Percentiles rank a stretch among this genome's conserved stretches.
phyloP scores from a whole-genome alignment of 2,888 invertebrate genomes.

The Xanthia icteritia region DNA sequence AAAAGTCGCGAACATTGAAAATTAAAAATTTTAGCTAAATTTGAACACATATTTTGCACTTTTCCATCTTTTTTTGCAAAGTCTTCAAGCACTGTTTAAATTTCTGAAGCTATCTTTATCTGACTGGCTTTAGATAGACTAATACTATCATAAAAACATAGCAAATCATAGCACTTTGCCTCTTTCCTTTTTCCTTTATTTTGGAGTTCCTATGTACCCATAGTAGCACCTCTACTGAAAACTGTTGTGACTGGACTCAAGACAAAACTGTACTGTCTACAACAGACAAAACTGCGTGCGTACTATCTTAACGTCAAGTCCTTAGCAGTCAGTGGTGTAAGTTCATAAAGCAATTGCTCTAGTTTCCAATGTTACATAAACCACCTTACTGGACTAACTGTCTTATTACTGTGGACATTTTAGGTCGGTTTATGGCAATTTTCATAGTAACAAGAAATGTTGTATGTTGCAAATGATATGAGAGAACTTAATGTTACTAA shows the following conservation, averaged over 20 bases:
- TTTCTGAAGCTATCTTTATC: not conserved
- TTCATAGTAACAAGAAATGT: conserved; percentile 10
- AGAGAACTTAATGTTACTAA: not conserved
- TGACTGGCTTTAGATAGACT: not conserved
- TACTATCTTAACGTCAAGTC: conserved; percentile 12
- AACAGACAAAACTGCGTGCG: no score
- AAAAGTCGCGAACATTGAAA: not conserved
- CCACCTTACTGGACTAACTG: conserved; percentile 77
- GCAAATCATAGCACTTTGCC: not conserved
- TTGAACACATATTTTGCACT: not conserved
- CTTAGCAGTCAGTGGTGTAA: conserved; percentile 60
- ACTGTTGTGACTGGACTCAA: not conserved
- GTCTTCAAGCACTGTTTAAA: not conserved
- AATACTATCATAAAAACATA: not conserved
- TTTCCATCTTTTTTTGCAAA: not conserved
- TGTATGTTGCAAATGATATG: conserved; percentile 1
- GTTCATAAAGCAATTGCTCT: conserved; percentile 77
- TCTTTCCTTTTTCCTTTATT: not conserved
- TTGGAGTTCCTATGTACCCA: not conserved
- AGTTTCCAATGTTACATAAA: conserved; percentile 82
- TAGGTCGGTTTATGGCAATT: conserved; percentile 34
- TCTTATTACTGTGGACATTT: conserved; percentile 65
- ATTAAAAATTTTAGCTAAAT: no score
- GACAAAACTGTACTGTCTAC: not conserved
- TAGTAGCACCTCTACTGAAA: not conserved